phyloP scores from a whole-genome alignment of 2,797 vertebrate species.

The Danio albolineatus region DNA sequence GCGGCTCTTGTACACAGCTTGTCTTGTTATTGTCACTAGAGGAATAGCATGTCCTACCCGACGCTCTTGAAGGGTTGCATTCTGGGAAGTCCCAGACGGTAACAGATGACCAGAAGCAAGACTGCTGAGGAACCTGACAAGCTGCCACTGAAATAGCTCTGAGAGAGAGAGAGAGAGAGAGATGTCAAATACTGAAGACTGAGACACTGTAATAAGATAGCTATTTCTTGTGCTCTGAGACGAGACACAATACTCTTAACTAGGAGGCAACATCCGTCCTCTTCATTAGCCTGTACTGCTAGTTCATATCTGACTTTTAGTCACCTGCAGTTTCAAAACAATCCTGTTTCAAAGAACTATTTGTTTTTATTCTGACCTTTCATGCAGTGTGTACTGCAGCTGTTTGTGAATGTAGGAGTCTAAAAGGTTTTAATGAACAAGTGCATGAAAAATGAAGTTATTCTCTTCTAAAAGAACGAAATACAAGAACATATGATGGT shows the following conservation, averaged over 20 bases:
- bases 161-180: slow-evolving; percentile 29
- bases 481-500: too few species aligned
- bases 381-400: too few species aligned
- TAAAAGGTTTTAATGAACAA: too few species aligned
- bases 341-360: background rate
- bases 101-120: slow-evolving; percentile 28
- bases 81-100: slow-evolving; percentile 20
- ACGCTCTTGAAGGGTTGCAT: background rate
- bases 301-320: background rate
- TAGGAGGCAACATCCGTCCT: background rate
- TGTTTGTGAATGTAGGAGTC: too few species aligned
- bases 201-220: slow-evolving; percentile 15
- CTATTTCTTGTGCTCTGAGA: background rate
- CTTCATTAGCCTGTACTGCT: background rate
- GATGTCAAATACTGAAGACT: slow-evolving; percentile 6
- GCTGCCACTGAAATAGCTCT: slow-evolving; percentile 28
- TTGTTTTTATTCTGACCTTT: too few species aligned
- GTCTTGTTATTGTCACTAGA: slow-evolving; percentile 25
- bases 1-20: background rate
- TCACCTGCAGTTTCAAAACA: background rate
- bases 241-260: slow-evolving; percentile 2
- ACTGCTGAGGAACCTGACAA: slow-evolving; percentile 1
- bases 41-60: background rate
- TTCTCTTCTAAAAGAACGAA: too few species aligned
- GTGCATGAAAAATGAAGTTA: too few species aligned